Percentiles rank a stretch among this genome's conserved stretches.
Conservation (phyloP, 2,113 vertebrate species). For the Rattus rattus region DNA sequence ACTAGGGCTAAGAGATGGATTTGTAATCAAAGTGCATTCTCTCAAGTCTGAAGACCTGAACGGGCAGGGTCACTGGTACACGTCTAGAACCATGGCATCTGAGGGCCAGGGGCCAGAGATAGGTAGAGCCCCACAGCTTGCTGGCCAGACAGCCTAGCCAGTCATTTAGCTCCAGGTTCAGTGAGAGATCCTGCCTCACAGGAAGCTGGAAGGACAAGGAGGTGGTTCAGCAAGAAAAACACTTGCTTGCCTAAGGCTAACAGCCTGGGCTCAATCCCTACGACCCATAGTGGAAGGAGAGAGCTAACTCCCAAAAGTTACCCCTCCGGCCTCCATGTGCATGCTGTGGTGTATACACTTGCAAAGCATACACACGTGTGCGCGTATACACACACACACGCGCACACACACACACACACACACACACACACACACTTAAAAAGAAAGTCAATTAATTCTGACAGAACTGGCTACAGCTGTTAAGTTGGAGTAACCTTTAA, state of each 20-base stretch:
- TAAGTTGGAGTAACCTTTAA: no score
- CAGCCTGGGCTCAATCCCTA: background rate
- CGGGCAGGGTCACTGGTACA: background rate
- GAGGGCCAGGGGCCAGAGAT: background rate
- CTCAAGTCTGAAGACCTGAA: background rate
- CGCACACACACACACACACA: background rate
- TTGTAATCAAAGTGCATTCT: no score
- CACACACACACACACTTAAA: background rate
- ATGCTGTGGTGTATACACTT: background rate
- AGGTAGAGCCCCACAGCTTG: background rate
- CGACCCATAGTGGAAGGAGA: no score
- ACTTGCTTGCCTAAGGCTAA: background rate
- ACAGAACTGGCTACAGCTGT: no score
- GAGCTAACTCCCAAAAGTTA: background rate
- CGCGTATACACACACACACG: background rate
- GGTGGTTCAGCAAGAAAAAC: background rate
- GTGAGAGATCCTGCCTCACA: background rate
- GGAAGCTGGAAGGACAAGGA: background rate
- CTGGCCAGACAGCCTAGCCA: background rate
- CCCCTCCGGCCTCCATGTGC: background rate
- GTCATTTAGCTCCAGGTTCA: background rate
- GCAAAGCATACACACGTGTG: background rate
- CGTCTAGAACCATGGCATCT: no score
- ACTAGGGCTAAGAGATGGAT: no score
- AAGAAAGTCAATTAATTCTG: background rate